Conservation (phyloP, 2,113 vertebrate species). For the Erinaceus europaeus region DNA sequence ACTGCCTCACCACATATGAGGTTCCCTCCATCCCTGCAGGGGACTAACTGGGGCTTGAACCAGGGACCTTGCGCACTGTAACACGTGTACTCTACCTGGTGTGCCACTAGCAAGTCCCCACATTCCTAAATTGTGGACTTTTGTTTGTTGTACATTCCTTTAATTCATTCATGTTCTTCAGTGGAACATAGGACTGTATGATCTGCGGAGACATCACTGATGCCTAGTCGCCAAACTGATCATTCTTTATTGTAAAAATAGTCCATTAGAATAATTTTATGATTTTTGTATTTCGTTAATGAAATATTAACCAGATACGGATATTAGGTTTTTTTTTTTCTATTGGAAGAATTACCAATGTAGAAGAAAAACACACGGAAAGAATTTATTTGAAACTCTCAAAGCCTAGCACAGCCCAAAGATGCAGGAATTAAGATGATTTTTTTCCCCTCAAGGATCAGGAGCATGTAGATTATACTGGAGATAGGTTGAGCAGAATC, state of each 20-base stretch:
- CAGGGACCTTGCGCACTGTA: no score
- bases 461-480: neutral
- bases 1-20: no score
- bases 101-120: no score
- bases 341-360: neutral
- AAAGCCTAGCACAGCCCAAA: neutral
- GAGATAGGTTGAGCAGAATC: neutral
- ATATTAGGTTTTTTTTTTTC: neutral
- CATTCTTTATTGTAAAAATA: neutral
- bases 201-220: neutral
- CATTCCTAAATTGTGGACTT: no score
- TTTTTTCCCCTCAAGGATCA: neutral
- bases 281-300: slow-evolving; percentile 10
- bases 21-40: no score
- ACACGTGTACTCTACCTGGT: no score
- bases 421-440: neutral
- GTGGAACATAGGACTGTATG: neutral
- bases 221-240: neutral
- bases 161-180: slow-evolving; percentile 4
- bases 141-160: neutral
- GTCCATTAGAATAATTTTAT: neutral
- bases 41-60: no score
- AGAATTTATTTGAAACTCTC: neutral
- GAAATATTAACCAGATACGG: neutral
- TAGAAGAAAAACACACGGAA: neutral